Base-by-base conservation (phyloP, 2,113 vertebrate genomes). In the Zosterops hypoxanthus region DNA sequence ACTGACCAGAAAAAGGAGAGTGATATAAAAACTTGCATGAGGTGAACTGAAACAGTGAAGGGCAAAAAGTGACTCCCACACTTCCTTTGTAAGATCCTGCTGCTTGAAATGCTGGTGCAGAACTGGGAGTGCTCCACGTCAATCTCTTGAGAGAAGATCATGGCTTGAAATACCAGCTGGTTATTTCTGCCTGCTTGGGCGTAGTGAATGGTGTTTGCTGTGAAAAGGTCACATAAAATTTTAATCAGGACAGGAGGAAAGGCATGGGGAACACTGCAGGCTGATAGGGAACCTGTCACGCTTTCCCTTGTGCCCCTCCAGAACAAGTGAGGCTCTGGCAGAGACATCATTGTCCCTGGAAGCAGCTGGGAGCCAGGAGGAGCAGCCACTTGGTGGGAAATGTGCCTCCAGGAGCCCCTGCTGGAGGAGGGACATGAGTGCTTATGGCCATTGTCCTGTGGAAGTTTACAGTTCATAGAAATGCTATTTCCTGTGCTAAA, bases 321-420 rank as follows among this genome's bases (percentile, higher is more conserved):
- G 68, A 31, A 5, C 25, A 13, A 33, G 9, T 0, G 12, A 0
- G 1, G 36, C 69, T 39, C 17, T 22, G n/a, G 52, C 57, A 33
- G 59, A 23, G 34, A 12, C 25, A 7, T 8, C 20, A 9, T 8
- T 3, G 1, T 75, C 28, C 52, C 26, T 12, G 2, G 1, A 14
- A 68, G 36, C 29, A 8, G 22, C 39, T 2, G 2, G 0, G 12
- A 25, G 44, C 6, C 12, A 3, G 19, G 14, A 25, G 69, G 25
- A 41, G 8, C 8, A 60, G 60, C 20, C 46, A n/a, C 6, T 2
- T 0, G 41, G 24, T 25, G 47, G 42, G 31, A 59, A 14, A 28
- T 3, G 9, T 12, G 26, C n/a, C n/a, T 21, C 25, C 2, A 4
- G 25, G 63, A 17, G 3, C 39, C n/a, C 2, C 3, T 39, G 6